phyloP scores from a whole-genome alignment of 2,888 invertebrate species.

The Parelbella ahira region DNA sequence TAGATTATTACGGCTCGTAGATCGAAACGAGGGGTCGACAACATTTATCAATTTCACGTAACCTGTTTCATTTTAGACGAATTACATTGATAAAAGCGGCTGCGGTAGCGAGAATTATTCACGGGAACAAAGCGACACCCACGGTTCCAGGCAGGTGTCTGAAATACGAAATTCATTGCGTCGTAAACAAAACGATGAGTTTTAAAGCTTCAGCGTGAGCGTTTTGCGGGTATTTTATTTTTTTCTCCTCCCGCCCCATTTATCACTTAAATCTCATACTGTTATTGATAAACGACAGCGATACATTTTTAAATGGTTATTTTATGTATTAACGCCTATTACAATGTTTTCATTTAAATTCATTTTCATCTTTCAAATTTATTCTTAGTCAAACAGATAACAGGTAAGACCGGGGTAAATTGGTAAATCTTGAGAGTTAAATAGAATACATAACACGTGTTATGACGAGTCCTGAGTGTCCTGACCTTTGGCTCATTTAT shows the following conservation, averaged over 20 bases:
- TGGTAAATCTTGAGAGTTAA: too few relatives aligned
- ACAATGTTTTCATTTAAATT: too few relatives aligned
- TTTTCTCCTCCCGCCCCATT: slow-evolving; percentile 38
- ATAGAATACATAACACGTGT: too few relatives aligned
- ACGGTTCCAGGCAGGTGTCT: slow-evolving; percentile 60
- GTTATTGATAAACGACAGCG: slow-evolving; percentile 33
- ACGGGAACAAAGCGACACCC: slow-evolving; percentile 57
- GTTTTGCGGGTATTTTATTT: slow-evolving; percentile 34
- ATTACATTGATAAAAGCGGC: slow-evolving; percentile 53
- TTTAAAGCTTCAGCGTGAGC: slow-evolving; percentile 48
- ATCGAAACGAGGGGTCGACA: slow-evolving; percentile 32
- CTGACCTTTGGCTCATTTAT: too few relatives aligned
- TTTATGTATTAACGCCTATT: slow-evolving; percentile 34
- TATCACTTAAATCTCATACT: slow-evolving; percentile 40
- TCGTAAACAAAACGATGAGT: slow-evolving; percentile 65
- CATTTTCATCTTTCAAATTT: too few relatives aligned
- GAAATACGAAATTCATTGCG: slow-evolving; percentile 66
- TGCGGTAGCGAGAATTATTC: slow-evolving; percentile 52
- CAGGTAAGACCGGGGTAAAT: too few relatives aligned
- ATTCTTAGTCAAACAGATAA: too few relatives aligned
- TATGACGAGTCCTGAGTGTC: too few relatives aligned
- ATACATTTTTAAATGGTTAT: slow-evolving; percentile 27
- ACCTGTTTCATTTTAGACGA: slow-evolving; percentile 55
- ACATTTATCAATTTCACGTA: slow-evolving; percentile 56
- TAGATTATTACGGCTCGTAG: slow-evolving; percentile 21